phyloP scores from a whole-genome alignment of 2,888 invertebrate species.

The Tribolium freemani region DNA sequence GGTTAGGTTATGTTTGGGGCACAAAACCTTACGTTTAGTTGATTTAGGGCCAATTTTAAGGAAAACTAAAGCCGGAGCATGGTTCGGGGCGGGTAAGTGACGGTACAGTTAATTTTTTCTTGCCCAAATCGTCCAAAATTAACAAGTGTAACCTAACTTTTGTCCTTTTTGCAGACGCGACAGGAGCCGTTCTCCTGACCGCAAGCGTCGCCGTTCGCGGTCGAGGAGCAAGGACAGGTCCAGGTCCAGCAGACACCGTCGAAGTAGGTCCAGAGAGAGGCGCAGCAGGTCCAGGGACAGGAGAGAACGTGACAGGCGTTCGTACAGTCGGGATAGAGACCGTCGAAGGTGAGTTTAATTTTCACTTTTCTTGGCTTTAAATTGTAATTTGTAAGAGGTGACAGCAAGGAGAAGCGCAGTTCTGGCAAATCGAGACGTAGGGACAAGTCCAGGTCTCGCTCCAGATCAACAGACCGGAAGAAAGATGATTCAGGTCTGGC shows the following conservation, averaged over 20 bases:
- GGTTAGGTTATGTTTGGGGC: background rate
- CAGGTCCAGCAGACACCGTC: slow-evolving; percentile 74
- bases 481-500: slow-evolving; percentile 72
- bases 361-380: background rate
- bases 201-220: slow-evolving; percentile 59
- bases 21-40: background rate
- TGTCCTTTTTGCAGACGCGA: slow-evolving; percentile 54
- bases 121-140: background rate
- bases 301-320: slow-evolving; percentile 59
- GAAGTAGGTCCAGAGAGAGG: slow-evolving; percentile 77
- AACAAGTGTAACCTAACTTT: slow-evolving; percentile 2
- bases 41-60: background rate
- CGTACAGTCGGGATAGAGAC: slow-evolving; percentile 59
- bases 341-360: slow-evolving; percentile 52
- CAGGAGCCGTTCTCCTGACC: slow-evolving; percentile 61
- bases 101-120: background rate
- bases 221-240: slow-evolving; percentile 65
- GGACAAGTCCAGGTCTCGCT: slow-evolving; percentile 63
- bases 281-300: slow-evolving; percentile 65
- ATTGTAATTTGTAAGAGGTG: slow-evolving; percentile 65
- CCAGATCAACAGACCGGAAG: slow-evolving; percentile 62
- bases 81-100: slow-evolving; percentile 45
- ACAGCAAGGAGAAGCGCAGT: slow-evolving; percentile 75
- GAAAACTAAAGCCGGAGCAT: slow-evolving; percentile 4
- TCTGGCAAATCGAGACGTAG: slow-evolving; percentile 69